phyloP scores from a whole-genome alignment of 1,140 invertebrate species.

The Laupala kohalensis region DNA sequence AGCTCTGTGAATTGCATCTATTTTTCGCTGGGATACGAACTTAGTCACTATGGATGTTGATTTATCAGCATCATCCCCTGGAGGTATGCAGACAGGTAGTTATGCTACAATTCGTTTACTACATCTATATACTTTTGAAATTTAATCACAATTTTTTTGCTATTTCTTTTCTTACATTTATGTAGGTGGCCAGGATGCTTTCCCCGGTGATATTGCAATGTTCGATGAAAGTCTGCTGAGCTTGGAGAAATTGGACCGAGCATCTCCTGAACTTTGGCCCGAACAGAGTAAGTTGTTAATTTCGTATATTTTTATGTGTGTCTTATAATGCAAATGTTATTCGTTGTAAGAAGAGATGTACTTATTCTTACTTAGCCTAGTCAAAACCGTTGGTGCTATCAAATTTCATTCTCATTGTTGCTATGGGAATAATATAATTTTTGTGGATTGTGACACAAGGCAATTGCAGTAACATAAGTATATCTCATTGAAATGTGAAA shows the following conservation, averaged over 20 bases:
- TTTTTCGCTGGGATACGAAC: background rate
- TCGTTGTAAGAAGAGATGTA: too few species aligned
- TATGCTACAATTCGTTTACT: background rate
- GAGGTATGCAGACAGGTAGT: background rate
- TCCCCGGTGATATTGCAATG: background rate
- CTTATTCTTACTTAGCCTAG: too few species aligned
- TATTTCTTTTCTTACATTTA: too few species aligned
- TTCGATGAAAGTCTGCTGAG: constrained; percentile 60
- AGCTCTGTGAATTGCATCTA: too few species aligned
- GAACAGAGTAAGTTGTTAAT: constrained; percentile 86
- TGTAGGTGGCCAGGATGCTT: background rate
- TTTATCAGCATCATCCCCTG: background rate
- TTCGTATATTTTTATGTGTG: too few species aligned
- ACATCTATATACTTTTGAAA: background rate
- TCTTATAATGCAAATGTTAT: too few species aligned
- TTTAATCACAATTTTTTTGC: background rate
- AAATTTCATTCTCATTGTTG: too few species aligned
- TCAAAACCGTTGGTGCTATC: too few species aligned
- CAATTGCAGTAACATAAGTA: too few species aligned
- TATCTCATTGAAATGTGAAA: too few species aligned
- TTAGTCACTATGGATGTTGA: background rate
- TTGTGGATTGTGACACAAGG: too few species aligned
- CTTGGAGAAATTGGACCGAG: constrained; percentile 75
- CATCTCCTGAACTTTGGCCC: constrained; percentile 86
- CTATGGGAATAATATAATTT: too few species aligned